These are phyloP conservation scores for Mionectes macconnelli DNA, from an alignment of 2,113 vertebrate species.

Conservation along the genomic window DNA sequence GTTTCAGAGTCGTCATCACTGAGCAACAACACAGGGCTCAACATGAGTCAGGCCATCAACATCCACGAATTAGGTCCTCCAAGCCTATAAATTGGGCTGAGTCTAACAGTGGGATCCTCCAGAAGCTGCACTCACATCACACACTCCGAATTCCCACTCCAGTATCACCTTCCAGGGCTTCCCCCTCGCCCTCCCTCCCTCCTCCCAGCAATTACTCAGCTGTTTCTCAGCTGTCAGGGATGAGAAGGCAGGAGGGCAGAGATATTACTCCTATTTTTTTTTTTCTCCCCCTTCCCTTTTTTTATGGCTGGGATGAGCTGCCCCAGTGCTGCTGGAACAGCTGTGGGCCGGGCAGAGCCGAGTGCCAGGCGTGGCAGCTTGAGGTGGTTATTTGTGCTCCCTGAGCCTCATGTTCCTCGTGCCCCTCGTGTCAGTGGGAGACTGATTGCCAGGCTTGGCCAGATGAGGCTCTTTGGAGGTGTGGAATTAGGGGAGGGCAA, in stretches of 20 bases:
- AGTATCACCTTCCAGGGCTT: constrained; percentile 7
- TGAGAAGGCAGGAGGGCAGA: background rate
- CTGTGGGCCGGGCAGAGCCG: background rate
- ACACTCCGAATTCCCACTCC: background rate
- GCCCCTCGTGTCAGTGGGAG: accelerated
- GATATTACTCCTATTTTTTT: background rate
- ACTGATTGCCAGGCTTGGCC: background rate
- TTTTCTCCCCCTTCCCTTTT: background rate
- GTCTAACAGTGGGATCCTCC: background rate
- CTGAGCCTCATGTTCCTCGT: background rate
- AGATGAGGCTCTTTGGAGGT: background rate
- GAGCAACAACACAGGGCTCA: accelerated
- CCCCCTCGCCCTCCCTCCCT: background rate
- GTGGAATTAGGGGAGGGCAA: background rate
- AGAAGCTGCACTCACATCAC: background rate
- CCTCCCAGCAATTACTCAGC: constrained; percentile 38
- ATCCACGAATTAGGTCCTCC: accelerated
- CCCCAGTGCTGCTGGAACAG: background rate
- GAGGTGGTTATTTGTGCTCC: background rate
- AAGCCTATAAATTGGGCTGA: background rate
- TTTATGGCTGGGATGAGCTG: background rate
- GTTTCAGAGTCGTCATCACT: background rate
- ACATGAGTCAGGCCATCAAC: accelerated
- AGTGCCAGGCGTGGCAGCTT: background rate
- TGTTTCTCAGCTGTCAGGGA: constrained; percentile 54